These are phyloP conservation scores for Coryphaenoides rupestris DNA, from an alignment of 2,113 vertebrate species.

Conservation along the genomic window DNA sequence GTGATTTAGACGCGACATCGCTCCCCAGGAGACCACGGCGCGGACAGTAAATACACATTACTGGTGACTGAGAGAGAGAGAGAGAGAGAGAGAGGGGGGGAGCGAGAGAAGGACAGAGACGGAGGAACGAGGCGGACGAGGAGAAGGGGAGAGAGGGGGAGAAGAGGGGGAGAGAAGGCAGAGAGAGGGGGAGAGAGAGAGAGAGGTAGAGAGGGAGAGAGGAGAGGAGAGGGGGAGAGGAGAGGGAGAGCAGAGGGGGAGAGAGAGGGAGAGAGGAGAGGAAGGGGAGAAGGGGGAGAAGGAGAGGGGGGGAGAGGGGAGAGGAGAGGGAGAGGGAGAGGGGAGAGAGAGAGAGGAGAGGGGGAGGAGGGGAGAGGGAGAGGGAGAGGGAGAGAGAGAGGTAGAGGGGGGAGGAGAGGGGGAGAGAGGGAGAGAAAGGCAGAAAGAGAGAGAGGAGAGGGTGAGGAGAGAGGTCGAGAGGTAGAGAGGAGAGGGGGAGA, in stretches of 20 bases:
- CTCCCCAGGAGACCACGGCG: slow-evolving; percentile 30
- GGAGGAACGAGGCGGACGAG: background rate
- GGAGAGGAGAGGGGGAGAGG: background rate
- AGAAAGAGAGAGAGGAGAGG: too few species aligned
- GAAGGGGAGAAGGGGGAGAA: too few species aligned
- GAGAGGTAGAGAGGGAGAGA: slow-evolving; percentile 3
- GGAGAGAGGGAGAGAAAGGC: background rate
- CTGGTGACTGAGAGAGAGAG: background rate
- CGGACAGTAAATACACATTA: slow-evolving; percentile 61
- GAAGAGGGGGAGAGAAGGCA: background rate
- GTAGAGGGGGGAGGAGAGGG: background rate
- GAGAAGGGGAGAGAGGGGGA: background rate
- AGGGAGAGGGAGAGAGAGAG: background rate
- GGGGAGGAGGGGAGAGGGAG: background rate
- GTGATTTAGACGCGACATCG: slow-evolving; percentile 49
- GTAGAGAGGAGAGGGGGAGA: too few species aligned
- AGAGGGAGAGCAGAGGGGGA: background rate
- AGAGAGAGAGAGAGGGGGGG: background rate
- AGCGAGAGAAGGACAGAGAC: background rate
- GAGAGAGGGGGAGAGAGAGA: background rate
- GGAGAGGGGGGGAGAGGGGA: too few species aligned
- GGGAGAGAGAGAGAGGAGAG: background rate
- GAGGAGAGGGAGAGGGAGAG: background rate
- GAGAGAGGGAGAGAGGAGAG: too few species aligned
- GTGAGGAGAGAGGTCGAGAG: background rate